Conservation (phyloP, 2,888 invertebrate genomes). For the Micropterix aruncella region DNA sequence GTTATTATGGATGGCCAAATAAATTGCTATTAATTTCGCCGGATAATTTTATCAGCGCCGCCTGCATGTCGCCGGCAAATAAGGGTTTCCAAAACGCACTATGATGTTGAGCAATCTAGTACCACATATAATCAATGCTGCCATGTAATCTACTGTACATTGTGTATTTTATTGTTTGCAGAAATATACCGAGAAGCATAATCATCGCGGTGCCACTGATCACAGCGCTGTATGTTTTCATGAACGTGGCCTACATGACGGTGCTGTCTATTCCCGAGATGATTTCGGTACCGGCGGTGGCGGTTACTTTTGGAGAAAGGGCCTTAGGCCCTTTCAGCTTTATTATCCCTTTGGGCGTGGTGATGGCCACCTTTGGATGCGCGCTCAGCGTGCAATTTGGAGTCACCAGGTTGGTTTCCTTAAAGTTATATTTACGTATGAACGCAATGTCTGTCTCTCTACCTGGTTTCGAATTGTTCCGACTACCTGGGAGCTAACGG, state of each 20-base stretch:
- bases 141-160: too few relatives aligned
- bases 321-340: slow-evolving; percentile 52
- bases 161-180: too few relatives aligned
- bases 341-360: slow-evolving; percentile 62
- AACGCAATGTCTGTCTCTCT: too few relatives aligned
- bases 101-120: too few relatives aligned
- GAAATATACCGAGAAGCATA: slow-evolving; percentile 70
- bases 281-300: slow-evolving; percentile 61
- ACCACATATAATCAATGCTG: too few relatives aligned
- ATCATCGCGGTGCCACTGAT: slow-evolving; percentile 70
- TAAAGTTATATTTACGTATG: slow-evolving; percentile 3
- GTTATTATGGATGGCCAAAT: too few relatives aligned
- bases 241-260: slow-evolving; percentile 81
- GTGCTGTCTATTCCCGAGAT: slow-evolving; percentile 61
- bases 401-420: slow-evolving; percentile 41
- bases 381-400: slow-evolving; percentile 67
- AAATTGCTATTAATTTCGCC: too few relatives aligned
- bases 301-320: slow-evolving; percentile 55
- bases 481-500: too few relatives aligned
- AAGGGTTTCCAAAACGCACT: too few relatives aligned
- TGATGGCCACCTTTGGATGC: slow-evolving; percentile 65
- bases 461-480: too few relatives aligned
- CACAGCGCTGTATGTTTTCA: slow-evolving; percentile 63
- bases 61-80: too few relatives aligned
- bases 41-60: too few relatives aligned